Base-by-base conservation (phyloP, 1,140 invertebrate species). In the Laupala kohalensis region DNA sequence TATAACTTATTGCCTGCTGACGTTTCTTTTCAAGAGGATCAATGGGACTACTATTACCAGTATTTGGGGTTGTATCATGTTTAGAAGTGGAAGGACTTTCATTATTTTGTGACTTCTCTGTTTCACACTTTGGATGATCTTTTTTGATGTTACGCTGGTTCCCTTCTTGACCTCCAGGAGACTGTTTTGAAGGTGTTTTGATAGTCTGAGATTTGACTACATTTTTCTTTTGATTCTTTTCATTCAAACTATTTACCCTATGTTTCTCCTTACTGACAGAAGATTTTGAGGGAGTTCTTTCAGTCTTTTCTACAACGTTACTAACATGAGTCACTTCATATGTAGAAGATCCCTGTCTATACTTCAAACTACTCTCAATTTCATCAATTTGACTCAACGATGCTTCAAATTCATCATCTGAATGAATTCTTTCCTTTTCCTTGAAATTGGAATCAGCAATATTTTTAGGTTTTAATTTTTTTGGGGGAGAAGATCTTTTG, bases 321-420 rank as follows among this genome's bases (percentile, higher is more conserved):
- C 73, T 63, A 25, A 28, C 72, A 24, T 25, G 25, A 25, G 67
- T 23, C 0, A 64, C 25, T 53, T 62, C 9, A n/a, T n/a, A n/a
- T n/a, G n/a, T n/a, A n/a, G n/a, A n/a, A n/a, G n/a, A n/a, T n/a
- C n/a, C n/a, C n/a, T n/a, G n/a, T n/a, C n/a, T n/a, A n/a, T n/a
- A n/a, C n/a, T n/a, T n/a, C n/a, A n/a, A n/a, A n/a, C n/a, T n/a
- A 53, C 64, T 67, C 53, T 74, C 29, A 0, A 74, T 74, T 25
- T 78, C 78, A 78, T 90, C 88, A 63, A 91, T 77, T 76, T 89
- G 82, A 72, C 85, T 76, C 19, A 91, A 77, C 26, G 86, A 88
- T 75, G 85, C 83, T 76, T 87, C 83, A 80, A 92, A 91, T 74
- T 89, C 86, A 69, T 87, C 83, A 83, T 91, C 88, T 71, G 84